These are phyloP conservation scores for Drosophila demipolita DNA, from an alignment of 2,888 invertebrate species.

Conservation along the genomic window DNA sequence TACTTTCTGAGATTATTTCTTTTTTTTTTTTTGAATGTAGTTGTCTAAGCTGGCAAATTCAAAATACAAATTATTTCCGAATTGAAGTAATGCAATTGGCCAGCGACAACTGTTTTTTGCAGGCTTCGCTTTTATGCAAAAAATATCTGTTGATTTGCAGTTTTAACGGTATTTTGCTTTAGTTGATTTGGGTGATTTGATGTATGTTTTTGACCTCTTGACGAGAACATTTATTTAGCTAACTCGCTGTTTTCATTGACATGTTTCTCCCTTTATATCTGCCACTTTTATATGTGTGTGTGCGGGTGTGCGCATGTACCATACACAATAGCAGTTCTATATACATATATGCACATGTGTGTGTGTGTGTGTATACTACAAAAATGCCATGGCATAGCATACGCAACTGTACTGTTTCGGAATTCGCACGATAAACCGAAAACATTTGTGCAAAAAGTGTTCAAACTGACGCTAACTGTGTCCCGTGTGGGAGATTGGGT, in stretches of 20 bases:
- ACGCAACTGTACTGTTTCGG: constrained; percentile 77
- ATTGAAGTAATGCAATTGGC: neutral
- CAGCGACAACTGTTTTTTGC: neutral
- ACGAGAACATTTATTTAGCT: constrained; percentile 37
- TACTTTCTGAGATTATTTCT: neutral
- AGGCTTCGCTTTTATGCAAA: neutral
- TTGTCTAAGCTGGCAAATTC: neutral
- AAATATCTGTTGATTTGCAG: neutral
- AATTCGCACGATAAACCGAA: constrained; percentile 75
- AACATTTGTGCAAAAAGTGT: constrained; percentile 75
- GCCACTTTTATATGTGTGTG: neutral
- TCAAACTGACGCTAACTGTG: constrained; percentile 61
- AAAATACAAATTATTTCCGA: neutral
- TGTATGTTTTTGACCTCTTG: constrained; percentile 44
- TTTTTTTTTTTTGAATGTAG: neutral
- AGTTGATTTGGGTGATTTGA: constrained; percentile 33
- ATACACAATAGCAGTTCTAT: constrained; percentile 36
- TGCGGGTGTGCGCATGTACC: constrained; percentile 63
- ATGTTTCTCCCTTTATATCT: neutral
- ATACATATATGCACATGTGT: constrained; percentile 19
- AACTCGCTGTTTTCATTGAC: neutral
- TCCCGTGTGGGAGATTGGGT: constrained; percentile 6
- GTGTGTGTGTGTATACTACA: constrained; percentile 50
- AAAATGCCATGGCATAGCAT: constrained; percentile 74
- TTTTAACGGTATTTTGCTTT: neutral